A percentile compares a stretch with the other conserved stretches of the same genome.
Conservation (phyloP, 2,888 invertebrate genomes). For the Aplocera efformata region DNA sequence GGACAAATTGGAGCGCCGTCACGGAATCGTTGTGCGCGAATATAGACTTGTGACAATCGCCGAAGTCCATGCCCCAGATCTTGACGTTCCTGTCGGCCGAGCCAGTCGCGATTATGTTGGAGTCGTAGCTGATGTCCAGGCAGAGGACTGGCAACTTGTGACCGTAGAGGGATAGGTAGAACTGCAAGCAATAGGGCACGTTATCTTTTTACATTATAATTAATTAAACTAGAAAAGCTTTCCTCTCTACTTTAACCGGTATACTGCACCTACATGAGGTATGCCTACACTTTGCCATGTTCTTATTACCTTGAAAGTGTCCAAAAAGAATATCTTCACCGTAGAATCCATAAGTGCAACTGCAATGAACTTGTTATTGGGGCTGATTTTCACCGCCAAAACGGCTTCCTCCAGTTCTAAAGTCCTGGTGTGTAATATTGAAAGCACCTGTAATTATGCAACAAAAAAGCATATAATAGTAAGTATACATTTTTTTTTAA, state of each 20-base stretch:
- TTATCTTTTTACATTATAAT: not conserved
- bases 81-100: slow-evolving; percentile 97
- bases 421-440: slow-evolving; percentile 89
- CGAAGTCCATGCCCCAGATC: slow-evolving; percentile 99
- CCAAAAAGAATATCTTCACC: slow-evolving; percentile 96
- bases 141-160: slow-evolving; percentile 97
- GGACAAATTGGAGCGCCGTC: slow-evolving; percentile 92
- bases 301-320: slow-evolving; percentile 92
- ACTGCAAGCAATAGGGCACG: slow-evolving; percentile 73
- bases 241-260: too few relatives aligned
- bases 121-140: slow-evolving; percentile 95
- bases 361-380: slow-evolving; percentile 92
- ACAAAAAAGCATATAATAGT: too few relatives aligned
- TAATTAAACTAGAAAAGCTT: too few relatives aligned
- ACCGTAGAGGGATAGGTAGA: slow-evolving; percentile 96
- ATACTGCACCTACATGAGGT: too few relatives aligned
- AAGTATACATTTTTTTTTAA: too few relatives aligned
- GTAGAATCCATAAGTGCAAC: slow-evolving; percentile 95
- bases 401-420: slow-evolving; percentile 94
- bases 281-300: too few relatives aligned
- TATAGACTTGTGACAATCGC: slow-evolving; percentile 97
- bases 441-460: slow-evolving; percentile 78
- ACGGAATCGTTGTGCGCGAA: slow-evolving; percentile 98
- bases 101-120: slow-evolving; percentile 93
- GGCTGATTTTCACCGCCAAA: slow-evolving; percentile 89